These are phyloP conservation scores for Nyctibius grandis DNA, from an alignment of 2,797 vertebrate species.

Conservation along the genomic window DNA sequence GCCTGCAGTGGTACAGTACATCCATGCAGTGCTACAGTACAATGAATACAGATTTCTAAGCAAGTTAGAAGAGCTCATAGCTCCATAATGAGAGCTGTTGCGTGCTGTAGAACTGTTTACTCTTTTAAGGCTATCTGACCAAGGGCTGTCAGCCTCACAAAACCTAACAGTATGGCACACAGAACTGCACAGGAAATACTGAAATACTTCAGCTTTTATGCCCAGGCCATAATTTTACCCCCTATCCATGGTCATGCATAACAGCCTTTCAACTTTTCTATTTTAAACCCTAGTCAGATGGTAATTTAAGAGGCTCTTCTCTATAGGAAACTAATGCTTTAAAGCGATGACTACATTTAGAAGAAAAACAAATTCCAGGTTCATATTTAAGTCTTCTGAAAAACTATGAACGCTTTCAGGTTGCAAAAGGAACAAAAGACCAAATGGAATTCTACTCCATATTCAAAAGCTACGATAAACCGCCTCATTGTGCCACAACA, in stretches of 20 bases:
- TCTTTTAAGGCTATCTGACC: background rate
- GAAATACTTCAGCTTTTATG: background rate
- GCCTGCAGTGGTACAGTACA: background rate
- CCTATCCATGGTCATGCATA: background rate
- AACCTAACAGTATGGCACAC: background rate
- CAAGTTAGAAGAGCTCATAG: background rate
- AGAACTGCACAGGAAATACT: background rate
- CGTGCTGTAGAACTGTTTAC: background rate
- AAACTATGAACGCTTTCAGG: background rate
- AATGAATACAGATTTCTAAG: background rate
- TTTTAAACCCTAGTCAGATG: background rate
- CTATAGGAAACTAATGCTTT: background rate
- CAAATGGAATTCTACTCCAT: background rate
- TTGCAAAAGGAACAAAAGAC: background rate
- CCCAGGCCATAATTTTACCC: background rate
- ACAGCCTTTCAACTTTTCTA: background rate
- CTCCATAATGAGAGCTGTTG: accelerated
- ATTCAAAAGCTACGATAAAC: background rate
- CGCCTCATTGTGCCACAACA: background rate
- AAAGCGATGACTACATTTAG: background rate
- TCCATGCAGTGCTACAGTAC: background rate
- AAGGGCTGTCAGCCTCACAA: background rate
- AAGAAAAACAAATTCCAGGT: background rate
- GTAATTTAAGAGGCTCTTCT: background rate
- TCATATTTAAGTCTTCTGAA: background rate